Percentiles rank a stretch among this genome's conserved stretches.
These are phyloP conservation scores for Lasiurus cinereus DNA, from an alignment of 2,113 vertebrate genomes.

Conservation along the genomic window DNA sequence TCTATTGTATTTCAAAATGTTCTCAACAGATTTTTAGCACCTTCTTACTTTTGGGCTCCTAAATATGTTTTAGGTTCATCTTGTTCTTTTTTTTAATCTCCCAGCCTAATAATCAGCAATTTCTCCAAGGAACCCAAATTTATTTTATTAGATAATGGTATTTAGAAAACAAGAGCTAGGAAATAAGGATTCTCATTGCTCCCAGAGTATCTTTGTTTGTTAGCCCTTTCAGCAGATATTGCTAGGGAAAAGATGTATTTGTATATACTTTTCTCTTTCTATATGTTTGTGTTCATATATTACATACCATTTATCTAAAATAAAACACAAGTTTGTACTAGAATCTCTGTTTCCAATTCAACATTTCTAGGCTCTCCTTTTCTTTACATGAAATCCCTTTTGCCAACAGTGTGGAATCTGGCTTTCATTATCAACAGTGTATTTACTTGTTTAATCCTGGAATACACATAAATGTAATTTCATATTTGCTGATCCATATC, in stretches of 20 bases:
- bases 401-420: neutral
- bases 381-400: neutral
- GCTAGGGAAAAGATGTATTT: neutral
- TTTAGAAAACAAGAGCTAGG: constrained; percentile 43
- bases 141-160: neutral
- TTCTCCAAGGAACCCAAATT: neutral
- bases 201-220: neutral
- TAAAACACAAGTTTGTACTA: neutral
- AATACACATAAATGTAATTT: neutral
- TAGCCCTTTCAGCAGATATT: neutral
- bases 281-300: neutral
- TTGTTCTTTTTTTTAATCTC: neutral
- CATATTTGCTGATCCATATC: neutral
- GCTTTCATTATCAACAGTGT: neutral
- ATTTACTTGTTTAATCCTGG: neutral
- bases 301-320: neutral
- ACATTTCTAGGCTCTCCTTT: neutral
- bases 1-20: neutral
- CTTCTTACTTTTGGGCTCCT: neutral
- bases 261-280: neutral
- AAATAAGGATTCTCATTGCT: neutral
- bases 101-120: neutral
- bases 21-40: neutral
- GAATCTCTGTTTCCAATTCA: neutral
- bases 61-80: neutral